Evolutionary conservation across 1,140 invertebrate genomes (phyloP).

Genomic region (Drosophila novamexicana): DNA sequence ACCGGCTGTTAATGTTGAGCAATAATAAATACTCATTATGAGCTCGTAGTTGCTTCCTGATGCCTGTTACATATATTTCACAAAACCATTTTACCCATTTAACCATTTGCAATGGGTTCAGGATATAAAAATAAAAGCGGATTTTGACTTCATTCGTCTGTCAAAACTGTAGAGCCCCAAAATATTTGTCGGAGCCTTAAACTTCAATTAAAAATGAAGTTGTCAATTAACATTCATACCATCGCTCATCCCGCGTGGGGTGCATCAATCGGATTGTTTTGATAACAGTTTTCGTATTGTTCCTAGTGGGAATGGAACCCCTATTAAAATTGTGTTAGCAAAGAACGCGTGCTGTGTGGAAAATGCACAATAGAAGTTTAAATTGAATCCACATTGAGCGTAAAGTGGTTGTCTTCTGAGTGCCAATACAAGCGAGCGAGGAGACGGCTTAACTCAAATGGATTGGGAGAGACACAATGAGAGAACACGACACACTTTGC

Average conservation of each 20-base stretch:
- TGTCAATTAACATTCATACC: background rate
- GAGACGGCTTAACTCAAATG: background rate
- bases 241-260: background rate
- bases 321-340: background rate
- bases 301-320: background rate
- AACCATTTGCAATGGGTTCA: too few species aligned
- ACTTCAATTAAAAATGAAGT: background rate
- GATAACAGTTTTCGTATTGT: background rate
- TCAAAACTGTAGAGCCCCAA: too few species aligned
- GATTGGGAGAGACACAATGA: conserved; percentile 12
- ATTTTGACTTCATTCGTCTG: too few species aligned
- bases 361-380: conserved; percentile 60
- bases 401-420: conserved; percentile 71
- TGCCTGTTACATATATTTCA: too few species aligned
- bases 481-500: conserved; percentile 7
- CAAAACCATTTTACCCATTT: too few species aligned
- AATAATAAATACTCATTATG: too few species aligned
- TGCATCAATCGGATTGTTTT: background rate
- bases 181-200: too few species aligned
- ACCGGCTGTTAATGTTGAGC: too few species aligned
- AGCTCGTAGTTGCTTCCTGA: too few species aligned
- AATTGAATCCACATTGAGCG: conserved; percentile 59
- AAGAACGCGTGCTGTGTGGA: conserved; percentile 37
- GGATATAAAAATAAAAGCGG: too few species aligned
- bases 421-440: conserved; percentile 1